These are phyloP conservation scores for Chlamydotis undulata DNA, from an alignment of 2,113 vertebrate species.

Conservation along the genomic window DNA sequence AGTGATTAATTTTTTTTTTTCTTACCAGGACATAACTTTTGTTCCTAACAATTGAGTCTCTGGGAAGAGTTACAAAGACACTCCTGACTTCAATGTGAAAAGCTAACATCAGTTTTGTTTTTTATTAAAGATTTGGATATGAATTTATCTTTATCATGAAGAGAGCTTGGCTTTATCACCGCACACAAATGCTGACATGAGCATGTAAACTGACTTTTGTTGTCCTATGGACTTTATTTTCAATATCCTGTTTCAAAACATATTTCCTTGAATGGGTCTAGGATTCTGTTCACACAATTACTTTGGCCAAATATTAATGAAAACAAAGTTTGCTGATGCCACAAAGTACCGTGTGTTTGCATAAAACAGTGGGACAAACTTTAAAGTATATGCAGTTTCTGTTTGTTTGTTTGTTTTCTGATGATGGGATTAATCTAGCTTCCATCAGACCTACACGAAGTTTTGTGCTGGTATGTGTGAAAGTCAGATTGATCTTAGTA, in stretches of 20 bases:
- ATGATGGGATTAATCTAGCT: neutral
- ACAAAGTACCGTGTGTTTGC: neutral
- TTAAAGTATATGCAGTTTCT: neutral
- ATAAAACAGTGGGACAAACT: neutral
- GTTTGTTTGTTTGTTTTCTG: neutral
- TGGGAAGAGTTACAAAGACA: conserved; percentile 73
- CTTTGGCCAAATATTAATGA: conserved; percentile 54
- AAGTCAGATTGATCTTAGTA: neutral
- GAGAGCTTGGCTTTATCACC: conserved; percentile 73
- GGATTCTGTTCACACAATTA: conserved; percentile 50
- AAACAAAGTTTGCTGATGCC: conserved; percentile 51
- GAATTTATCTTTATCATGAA: conserved; percentile 80
- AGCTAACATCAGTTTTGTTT: conserved; percentile 62
- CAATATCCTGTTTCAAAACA: conserved; percentile 79
- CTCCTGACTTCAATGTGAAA: conserved; percentile 63
- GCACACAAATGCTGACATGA: conserved; percentile 71
- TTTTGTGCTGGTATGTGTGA: neutral
- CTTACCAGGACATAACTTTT: conserved; percentile 80
- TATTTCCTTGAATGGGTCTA: conserved; percentile 36
- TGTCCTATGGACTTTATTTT: conserved; percentile 72
- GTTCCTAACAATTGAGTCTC: conserved; percentile 81
- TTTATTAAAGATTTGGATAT: conserved; percentile 79
- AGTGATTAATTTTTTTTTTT: conserved; percentile 77
- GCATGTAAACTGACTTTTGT: conserved; percentile 66
- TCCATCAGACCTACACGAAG: neutral